phyloP scores from a whole-genome alignment of 2,797 vertebrate genomes.

The Thripadectes ignobilis region DNA sequence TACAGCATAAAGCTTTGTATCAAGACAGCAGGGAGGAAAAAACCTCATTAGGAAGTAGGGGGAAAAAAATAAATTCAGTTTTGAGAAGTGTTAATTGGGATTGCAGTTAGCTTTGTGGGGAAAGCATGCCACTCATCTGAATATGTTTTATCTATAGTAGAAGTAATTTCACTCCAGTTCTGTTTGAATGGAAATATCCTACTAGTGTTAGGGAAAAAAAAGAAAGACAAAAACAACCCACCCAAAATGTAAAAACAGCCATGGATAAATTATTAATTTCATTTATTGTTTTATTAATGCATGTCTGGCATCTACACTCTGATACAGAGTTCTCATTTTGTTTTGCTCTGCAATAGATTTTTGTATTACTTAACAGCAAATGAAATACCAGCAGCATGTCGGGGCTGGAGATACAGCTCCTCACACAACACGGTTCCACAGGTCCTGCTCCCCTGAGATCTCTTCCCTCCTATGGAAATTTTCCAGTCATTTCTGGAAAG shows the following conservation, averaged over 20 bases:
- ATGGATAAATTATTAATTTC: conserved; percentile 73
- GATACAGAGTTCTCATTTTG: conserved; percentile 36
- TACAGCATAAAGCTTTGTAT: conserved; percentile 83
- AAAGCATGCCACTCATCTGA: conserved; percentile 51
- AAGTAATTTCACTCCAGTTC: conserved; percentile 55
- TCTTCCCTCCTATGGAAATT: not conserved
- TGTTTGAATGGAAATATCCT: conserved; percentile 42
- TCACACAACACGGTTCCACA: not conserved
- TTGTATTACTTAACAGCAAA: conserved; percentile 41
- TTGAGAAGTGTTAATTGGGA: conserved; percentile 84
- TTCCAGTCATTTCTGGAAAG: conserved; percentile 1
- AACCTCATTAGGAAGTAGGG: conserved; percentile 81
- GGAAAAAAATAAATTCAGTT: conserved; percentile 78
- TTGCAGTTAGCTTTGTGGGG: conserved; percentile 64
- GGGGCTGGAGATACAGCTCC: not conserved
- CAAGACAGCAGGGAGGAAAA: conserved; percentile 84
- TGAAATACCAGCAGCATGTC: conserved; percentile 10
- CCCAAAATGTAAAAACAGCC: conserved; percentile 35
- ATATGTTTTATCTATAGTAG: conserved; percentile 48
- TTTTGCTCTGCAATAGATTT: conserved; percentile 29
- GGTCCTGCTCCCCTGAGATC: not conserved
- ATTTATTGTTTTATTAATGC: conserved; percentile 77
- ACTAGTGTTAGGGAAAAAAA: not conserved
- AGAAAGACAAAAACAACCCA: not conserved
- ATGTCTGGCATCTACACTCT: conserved; percentile 55